A percentile compares a stretch with the other conserved stretches of the same genome.
Evolutionary conservation across 2,797 vertebrate genomes (phyloP).

Genomic region (Apogon hyalosoma): DNA sequence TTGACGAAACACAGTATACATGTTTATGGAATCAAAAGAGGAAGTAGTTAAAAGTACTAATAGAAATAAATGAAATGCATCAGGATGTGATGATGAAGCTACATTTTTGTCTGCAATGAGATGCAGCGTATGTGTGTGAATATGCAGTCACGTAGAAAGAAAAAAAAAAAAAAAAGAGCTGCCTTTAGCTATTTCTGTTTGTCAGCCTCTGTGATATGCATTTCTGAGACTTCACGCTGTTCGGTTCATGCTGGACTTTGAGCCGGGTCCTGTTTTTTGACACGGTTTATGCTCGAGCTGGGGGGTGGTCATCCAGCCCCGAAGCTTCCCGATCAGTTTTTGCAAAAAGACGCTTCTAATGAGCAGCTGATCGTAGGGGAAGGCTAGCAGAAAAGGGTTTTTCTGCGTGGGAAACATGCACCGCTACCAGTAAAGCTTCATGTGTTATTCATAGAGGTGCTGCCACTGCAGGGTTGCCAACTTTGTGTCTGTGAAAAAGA

Average conservation of each 20-base stretch:
- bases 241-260: slow-evolving; percentile 28
- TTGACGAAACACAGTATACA: too few relatives aligned
- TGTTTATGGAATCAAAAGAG: too few relatives aligned
- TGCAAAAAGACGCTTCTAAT: slow-evolving; percentile 50
- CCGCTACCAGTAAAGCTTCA: slow-evolving; percentile 47
- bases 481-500: slow-evolving; percentile 35
- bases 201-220: slow-evolving; percentile 34
- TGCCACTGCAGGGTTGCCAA: slow-evolving; percentile 32
- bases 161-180: slow-evolving; percentile 46
- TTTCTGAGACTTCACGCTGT: slow-evolving; percentile 33
- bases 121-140: slow-evolving; percentile 9
- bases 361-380: slow-evolving; percentile 53
- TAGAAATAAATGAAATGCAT: neutral
- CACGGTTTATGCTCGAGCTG: neutral
- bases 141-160: slow-evolving; percentile 14
- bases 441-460: slow-evolving; percentile 61
- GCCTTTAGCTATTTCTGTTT: slow-evolving; percentile 62
- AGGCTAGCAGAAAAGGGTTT: slow-evolving; percentile 29
- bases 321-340: slow-evolving; percentile 34
- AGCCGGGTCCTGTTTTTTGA: slow-evolving; percentile 3
- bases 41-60: too few relatives aligned
- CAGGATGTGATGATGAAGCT: neutral
- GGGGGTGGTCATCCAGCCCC: slow-evolving; percentile 17
- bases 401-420: slow-evolving; percentile 42
- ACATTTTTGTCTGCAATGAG: neutral